Conservation (phyloP, 2,888 invertebrate species). For the Eupithecia centaureata region DNA sequence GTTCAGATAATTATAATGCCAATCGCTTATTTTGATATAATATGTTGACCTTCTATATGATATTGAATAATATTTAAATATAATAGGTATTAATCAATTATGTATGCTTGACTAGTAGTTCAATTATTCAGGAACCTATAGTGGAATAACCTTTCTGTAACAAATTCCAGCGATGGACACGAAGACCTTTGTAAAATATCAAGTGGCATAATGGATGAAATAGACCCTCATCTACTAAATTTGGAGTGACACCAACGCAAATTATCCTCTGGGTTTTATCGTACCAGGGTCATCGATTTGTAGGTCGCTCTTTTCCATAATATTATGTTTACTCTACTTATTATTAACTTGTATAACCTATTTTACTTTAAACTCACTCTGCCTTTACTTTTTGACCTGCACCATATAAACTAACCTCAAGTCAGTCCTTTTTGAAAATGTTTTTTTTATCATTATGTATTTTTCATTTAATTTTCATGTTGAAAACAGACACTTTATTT, state of each 20-base stretch:
- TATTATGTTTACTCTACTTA: neutral
- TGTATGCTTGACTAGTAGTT: neutral
- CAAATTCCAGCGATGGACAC: slow-evolving; percentile 5
- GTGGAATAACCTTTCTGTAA: neutral
- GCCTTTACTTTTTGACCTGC: no score
- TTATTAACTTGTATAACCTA: no score
- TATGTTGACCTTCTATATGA: neutral
- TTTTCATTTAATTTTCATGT: no score
- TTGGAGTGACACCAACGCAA: slow-evolving; percentile 31
- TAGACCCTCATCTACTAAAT: slow-evolving; percentile 30
- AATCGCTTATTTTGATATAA: neutral
- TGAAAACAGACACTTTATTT: no score
- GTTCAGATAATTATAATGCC: no score
- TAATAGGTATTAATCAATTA: neutral
- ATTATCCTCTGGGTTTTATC: slow-evolving; percentile 19
- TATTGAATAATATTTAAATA: neutral
- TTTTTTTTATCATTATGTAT: no score
- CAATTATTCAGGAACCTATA: neutral
- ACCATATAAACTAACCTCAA: no score
- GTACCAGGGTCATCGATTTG: neutral
- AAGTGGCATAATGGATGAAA: slow-evolving; percentile 24
- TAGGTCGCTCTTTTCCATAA: neutral
- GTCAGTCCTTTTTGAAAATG: no score
- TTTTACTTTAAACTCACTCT: no score
- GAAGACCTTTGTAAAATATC: slow-evolving; percentile 26